Percentiles rank a stretch among this genome's conserved stretches.
phyloP scores from a whole-genome alignment of 92 coral and sea anemone species.

The Siderastrea siderea region DNA sequence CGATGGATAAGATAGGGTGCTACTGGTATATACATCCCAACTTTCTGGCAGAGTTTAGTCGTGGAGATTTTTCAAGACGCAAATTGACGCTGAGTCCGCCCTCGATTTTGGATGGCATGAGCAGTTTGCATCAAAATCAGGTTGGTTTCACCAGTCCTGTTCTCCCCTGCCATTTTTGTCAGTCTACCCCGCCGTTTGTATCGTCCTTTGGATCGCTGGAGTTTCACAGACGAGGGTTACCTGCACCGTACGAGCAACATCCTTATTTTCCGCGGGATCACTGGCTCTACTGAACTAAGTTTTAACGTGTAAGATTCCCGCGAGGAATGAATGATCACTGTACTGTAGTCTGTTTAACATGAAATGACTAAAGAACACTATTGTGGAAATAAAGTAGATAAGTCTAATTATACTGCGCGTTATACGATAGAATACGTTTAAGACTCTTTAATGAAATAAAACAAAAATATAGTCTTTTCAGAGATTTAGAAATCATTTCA shows the following conservation, averaged over 20 bases:
- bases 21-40: constrained; percentile 16
- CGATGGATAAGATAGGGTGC: neutral
- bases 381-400: too few species aligned
- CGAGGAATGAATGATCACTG: too few species aligned
- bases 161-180: neutral
- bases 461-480: too few species aligned
- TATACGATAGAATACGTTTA: too few species aligned
- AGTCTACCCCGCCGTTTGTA: neutral
- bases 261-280: constrained; percentile 8
- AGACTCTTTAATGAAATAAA: too few species aligned
- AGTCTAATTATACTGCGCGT: too few species aligned
- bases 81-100: neutral
- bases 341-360: too few species aligned
- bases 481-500: too few species aligned
- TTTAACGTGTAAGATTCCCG: too few species aligned
- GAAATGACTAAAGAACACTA: too few species aligned
- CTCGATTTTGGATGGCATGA: neutral
- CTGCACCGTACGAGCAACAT: constrained; percentile 11
- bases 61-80: neutral
- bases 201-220: neutral
- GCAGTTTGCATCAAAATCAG: neutral
- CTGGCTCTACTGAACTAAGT: neutral
- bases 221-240: neutral
- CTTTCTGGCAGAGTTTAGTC: neutral
- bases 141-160: neutral